phyloP scores from a whole-genome alignment of 2,797 vertebrate species.

The Sitta carolinensis region DNA sequence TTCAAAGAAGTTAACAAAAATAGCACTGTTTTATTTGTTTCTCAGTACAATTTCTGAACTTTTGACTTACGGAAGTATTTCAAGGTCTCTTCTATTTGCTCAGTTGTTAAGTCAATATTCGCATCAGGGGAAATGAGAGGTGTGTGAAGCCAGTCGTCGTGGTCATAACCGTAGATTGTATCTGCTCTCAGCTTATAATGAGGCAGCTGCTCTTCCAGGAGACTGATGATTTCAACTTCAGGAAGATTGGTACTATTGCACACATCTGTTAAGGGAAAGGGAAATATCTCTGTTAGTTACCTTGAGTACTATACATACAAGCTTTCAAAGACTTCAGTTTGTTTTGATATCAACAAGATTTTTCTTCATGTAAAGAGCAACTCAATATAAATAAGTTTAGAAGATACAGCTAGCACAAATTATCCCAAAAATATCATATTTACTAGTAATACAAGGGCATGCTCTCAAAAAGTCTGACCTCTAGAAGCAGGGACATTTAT shows the following conservation, averaged over 20 bases:
- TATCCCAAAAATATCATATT: not conserved
- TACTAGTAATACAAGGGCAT: not conserved
- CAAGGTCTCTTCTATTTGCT: constrained; percentile 97
- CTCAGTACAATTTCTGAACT: not conserved
- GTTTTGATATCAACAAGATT: not conserved
- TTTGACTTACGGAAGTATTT: constrained; percentile 96
- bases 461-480: not conserved
- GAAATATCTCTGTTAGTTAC: not conserved
- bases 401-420: not conserved
- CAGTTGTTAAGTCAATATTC: constrained; percentile 89
- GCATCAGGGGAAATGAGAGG: constrained; percentile 90
- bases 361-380: not conserved
- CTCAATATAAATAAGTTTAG: not conserved
- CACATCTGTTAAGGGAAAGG: constrained; percentile 84
- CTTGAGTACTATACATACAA: not conserved
- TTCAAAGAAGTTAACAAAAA: not conserved
- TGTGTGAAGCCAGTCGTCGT: constrained; percentile 98
- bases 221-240: constrained; percentile 98
- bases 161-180: constrained; percentile 96
- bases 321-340: not conserved
- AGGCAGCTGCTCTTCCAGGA: constrained; percentile 97
- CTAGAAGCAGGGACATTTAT: not conserved
- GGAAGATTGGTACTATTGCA: constrained; percentile 97
- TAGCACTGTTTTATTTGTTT: not conserved
- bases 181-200: constrained; percentile 97